Conservation (phyloP, 2,113 vertebrate species). For the Motacilla alba region DNA sequence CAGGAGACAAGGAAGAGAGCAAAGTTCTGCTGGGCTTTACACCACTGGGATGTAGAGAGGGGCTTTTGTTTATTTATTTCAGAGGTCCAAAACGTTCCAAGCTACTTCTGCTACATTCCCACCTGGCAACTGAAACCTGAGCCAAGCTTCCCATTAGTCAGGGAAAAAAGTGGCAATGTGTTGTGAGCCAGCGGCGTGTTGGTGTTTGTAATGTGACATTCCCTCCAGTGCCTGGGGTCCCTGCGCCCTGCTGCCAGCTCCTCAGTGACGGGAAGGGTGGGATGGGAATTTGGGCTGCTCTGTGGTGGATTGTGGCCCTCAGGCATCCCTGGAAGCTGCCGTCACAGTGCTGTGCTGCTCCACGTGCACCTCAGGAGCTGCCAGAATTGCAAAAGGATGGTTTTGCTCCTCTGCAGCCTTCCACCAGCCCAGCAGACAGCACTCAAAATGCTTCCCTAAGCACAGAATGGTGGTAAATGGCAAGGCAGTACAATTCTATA, state of each 20-base stretch:
- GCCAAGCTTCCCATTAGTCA: background rate
- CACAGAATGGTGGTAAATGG: background rate
- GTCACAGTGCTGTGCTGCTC: background rate
- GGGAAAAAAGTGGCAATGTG: background rate
- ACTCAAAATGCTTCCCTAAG: background rate
- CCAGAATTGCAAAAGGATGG: background rate
- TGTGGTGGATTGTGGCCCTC: accelerated
- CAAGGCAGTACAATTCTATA: background rate
- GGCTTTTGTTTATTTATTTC: background rate
- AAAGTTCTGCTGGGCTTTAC: background rate
- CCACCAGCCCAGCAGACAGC: background rate
- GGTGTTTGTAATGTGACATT: background rate
- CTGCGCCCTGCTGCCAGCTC: background rate
- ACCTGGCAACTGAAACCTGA: background rate
- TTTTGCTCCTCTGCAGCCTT: background rate
- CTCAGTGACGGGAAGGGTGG: background rate
- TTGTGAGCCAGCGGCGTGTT: background rate
- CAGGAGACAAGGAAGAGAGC: background rate
- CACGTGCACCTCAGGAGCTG: background rate
- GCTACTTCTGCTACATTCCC: background rate
- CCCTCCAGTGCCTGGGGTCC: background rate
- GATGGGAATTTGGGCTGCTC: background rate
- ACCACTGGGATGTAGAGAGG: background rate
- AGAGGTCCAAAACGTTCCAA: background rate
- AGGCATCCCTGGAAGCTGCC: background rate